These are phyloP conservation scores for Gisinianus flammeolus DNA, from an alignment of 2,888 invertebrate genomes.

Conservation along the genomic window DNA sequence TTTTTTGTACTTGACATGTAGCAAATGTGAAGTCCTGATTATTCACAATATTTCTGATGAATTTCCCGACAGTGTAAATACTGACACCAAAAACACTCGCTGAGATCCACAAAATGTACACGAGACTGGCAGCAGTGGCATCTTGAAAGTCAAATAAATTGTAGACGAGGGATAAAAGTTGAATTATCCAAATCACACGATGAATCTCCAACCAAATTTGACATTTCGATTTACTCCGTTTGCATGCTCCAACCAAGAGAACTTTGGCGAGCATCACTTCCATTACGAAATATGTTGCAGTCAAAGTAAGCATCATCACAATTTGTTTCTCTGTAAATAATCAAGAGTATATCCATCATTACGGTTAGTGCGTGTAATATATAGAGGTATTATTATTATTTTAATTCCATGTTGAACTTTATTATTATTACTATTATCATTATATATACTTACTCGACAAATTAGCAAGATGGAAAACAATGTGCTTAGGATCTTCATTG, in stretches of 20 bases:
- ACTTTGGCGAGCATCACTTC: constrained; percentile 30
- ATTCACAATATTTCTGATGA: constrained; percentile 9
- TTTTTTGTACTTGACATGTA: constrained; percentile 5
- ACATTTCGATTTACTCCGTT: constrained; percentile 23
- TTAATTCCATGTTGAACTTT: neutral
- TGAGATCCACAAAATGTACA: constrained; percentile 10
- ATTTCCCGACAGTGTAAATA: constrained; percentile 22
- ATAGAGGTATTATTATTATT: neutral
- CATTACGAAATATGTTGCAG: constrained; percentile 22
- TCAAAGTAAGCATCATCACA: constrained; percentile 29
- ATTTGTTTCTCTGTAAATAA: constrained; percentile 28
- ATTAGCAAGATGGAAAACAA: constrained; percentile 28
- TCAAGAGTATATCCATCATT: neutral
- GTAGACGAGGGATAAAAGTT: constrained; percentile 13
- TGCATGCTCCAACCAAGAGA: constrained; percentile 16
- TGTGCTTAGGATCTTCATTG: constrained; percentile 13
- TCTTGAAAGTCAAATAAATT: constrained; percentile 21
- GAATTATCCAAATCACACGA: constrained; percentile 7
- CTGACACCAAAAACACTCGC: neutral
- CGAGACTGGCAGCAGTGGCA: constrained; percentile 11
- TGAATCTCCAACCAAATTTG: constrained; percentile 30
- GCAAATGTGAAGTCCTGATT: constrained; percentile 19
- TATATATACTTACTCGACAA: constrained; percentile 30
- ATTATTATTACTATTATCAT: too few relatives aligned
- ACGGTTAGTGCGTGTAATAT: too few relatives aligned